These are phyloP conservation scores for Drosophila neocordata DNA, from an alignment of 1,140 invertebrate species.

Conservation along the genomic window DNA sequence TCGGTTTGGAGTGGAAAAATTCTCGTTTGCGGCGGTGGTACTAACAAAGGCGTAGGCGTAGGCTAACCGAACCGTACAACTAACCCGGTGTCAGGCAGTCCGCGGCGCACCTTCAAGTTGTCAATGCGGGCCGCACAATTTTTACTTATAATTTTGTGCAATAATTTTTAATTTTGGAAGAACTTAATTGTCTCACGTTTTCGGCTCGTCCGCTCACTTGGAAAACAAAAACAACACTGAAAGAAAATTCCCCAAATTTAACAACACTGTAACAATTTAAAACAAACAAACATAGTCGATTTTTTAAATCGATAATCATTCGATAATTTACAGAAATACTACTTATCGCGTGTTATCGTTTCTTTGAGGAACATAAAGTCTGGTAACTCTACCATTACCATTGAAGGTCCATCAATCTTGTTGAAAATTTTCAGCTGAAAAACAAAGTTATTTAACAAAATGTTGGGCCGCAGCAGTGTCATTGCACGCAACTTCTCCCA, in stretches of 20 bases:
- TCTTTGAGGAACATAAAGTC: background rate
- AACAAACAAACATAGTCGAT: too few species aligned
- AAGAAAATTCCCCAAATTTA: background rate
- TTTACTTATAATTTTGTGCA: constrained; percentile 62
- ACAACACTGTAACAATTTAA: background rate
- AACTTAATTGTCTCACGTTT: constrained; percentile 12
- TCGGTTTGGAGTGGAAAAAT: constrained; percentile 5
- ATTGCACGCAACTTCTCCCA: constrained; percentile 84
- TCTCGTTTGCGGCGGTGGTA: background rate
- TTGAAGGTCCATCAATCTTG: constrained; percentile 17
- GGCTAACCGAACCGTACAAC: background rate
- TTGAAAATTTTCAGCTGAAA: constrained; percentile 37
- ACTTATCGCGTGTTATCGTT: background rate
- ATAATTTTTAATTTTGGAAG: constrained; percentile 41
- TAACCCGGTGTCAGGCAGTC: background rate
- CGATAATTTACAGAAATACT: background rate
- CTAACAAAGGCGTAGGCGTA: background rate
- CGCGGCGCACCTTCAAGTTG: background rate
- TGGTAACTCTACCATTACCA: constrained; percentile 36
- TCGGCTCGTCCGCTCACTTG: constrained; percentile 18
- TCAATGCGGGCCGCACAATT: constrained; percentile 11
- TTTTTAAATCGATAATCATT: too few species aligned
- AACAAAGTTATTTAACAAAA: constrained; percentile 52
- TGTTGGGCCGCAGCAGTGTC: constrained; percentile 80
- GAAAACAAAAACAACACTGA: constrained; percentile 8